Evolutionary conservation across 1,140 invertebrate genomes (phyloP).

Genomic region (Triops cancriformis): DNA sequence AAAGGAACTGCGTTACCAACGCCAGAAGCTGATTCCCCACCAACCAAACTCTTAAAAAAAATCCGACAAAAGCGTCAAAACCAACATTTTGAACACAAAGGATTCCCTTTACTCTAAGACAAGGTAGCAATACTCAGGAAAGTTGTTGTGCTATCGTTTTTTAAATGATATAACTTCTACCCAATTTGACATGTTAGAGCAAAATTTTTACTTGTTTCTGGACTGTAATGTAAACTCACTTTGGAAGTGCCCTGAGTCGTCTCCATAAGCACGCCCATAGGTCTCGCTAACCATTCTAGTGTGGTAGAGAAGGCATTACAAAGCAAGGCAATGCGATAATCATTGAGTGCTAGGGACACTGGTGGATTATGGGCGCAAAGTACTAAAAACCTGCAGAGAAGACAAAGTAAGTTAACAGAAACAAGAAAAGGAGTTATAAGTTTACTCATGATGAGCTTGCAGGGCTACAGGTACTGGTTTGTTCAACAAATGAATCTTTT

Average conservation of each 20-base stretch:
- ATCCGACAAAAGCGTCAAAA: background rate
- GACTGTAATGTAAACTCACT: slow-evolving; percentile 29
- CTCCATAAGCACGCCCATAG: slow-evolving; percentile 81
- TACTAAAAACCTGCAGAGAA: slow-evolving; percentile 60
- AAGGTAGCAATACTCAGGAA: no score
- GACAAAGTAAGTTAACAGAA: slow-evolving; percentile 20
- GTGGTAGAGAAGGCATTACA: slow-evolving; percentile 92
- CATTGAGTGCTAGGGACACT: slow-evolving; percentile 42
- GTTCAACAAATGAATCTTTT: slow-evolving; percentile 16
- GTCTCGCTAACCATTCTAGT: slow-evolving; percentile 66
- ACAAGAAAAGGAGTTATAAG: background rate
- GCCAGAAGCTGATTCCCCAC: background rate
- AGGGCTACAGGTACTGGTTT: slow-evolving; percentile 15
- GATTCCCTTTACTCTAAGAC: no score
- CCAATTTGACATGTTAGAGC: slow-evolving; percentile 37
- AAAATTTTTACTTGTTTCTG: slow-evolving; percentile 42
- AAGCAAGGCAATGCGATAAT: slow-evolving; percentile 80
- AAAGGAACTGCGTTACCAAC: slow-evolving; percentile 61
- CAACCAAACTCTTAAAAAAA: background rate
- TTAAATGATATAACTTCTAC: no score
- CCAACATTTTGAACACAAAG: no score
- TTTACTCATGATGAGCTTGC: background rate
- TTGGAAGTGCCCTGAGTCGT: slow-evolving; percentile 56
- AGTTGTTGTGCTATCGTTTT: no score
- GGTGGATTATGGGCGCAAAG: slow-evolving; percentile 44